A percentile compares a stretch with the other conserved stretches of the same genome.
Evolutionary conservation across 2,797 vertebrate species (phyloP).

Genomic region (Rhynchonycteris naso): DNA sequence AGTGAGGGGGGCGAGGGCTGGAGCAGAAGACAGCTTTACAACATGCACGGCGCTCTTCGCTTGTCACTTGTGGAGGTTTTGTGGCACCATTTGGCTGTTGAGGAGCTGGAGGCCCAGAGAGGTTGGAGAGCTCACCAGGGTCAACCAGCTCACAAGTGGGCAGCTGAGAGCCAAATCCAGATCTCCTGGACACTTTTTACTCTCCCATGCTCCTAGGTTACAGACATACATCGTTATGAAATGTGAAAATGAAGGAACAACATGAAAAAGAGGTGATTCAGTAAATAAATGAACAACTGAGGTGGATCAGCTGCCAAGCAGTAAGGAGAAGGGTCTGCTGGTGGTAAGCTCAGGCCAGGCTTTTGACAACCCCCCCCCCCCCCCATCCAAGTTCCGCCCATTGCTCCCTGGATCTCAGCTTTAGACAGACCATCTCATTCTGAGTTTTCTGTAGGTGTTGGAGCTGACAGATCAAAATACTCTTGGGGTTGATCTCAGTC

Average conservation of each 20-base stretch:
- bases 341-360: neutral
- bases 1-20: too few species aligned
- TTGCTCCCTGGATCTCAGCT: neutral
- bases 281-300: neutral
- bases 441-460: neutral
- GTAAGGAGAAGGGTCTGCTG: neutral
- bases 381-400: neutral
- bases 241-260: neutral
- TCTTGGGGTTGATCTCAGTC: neutral
- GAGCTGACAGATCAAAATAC: neutral
- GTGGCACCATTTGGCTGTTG: neutral
- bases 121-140: neutral
- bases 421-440: neutral
- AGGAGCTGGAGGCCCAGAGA: neutral
- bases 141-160: neutral
- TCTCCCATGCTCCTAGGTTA: neutral
- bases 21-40: neutral
- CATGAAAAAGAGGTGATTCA: neutral
- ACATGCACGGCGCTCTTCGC: fast-evolving
- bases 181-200: neutral
- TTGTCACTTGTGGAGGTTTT: neutral
- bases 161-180: neutral
- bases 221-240: neutral
- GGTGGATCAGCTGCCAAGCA: neutral
- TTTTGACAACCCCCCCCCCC: too few species aligned